These are phyloP conservation scores for Gambusia affinis DNA, from an alignment of 2,113 vertebrate species.

Conservation along the genomic window DNA sequence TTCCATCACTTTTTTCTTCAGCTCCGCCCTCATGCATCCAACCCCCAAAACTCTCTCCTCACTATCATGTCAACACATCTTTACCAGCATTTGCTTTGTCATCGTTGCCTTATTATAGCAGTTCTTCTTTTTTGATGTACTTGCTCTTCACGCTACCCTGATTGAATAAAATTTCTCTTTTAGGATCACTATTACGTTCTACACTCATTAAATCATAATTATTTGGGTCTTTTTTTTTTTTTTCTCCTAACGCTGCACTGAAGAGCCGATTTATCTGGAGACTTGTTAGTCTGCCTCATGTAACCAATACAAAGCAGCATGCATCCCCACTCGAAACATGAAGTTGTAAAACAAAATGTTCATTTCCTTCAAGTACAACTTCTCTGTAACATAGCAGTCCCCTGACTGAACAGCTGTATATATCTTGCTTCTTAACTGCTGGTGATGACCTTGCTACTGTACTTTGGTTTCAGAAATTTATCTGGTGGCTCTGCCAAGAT, in stretches of 20 bases:
- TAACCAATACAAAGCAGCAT: conserved; percentile 56
- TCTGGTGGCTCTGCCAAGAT: conserved; percentile 67
- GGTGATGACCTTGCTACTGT: conserved; percentile 64
- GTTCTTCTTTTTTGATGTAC: conserved; percentile 64
- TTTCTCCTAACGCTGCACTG: conserved; percentile 25
- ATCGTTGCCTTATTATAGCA: conserved; percentile 77
- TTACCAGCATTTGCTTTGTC: conserved; percentile 70
- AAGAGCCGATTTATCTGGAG: conserved; percentile 40
- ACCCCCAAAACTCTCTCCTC: not conserved
- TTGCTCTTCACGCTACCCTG: conserved; percentile 45
- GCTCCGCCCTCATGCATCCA: conserved; percentile 3
- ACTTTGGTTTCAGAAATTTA: conserved; percentile 59
- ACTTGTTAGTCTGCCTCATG: conserved; percentile 62
- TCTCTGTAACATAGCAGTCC: conserved; percentile 71
- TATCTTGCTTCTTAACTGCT: conserved; percentile 69
- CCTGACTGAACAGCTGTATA: conserved; percentile 76
- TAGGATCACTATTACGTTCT: conserved; percentile 46
- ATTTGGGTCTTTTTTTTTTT: conserved; percentile 17
- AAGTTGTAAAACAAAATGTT: conserved; percentile 35
- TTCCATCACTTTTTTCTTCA: conserved; percentile 42
- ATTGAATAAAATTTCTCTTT: conserved; percentile 49
- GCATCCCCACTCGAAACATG: conserved; percentile 12
- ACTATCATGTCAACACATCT: conserved; percentile 67
- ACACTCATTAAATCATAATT: conserved; percentile 15
- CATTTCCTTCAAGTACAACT: conserved; percentile 29